Conservation (phyloP, 2,888 invertebrate genomes). For the Sinelater perroti region DNA sequence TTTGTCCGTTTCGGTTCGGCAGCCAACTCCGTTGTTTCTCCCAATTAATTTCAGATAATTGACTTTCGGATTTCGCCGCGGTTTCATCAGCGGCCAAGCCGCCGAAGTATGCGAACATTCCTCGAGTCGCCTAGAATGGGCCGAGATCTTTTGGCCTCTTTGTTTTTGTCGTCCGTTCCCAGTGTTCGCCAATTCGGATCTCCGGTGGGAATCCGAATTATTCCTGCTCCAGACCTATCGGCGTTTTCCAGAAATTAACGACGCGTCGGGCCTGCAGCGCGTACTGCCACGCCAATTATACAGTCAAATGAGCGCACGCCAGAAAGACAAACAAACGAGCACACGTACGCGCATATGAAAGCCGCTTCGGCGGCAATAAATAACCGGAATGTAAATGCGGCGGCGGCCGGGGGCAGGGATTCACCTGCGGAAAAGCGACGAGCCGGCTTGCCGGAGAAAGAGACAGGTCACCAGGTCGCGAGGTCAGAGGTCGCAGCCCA, state of each 20-base stretch:
- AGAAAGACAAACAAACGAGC: constrained; percentile 25
- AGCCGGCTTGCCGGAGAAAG: constrained; percentile 24
- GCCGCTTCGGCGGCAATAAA: constrained; percentile 31
- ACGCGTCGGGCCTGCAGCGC: constrained; percentile 14
- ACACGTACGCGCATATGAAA: constrained; percentile 30
- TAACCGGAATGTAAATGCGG: constrained; percentile 34
- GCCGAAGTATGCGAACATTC: constrained; percentile 26
- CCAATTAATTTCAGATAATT: constrained; percentile 58
- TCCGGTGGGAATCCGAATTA: too few relatives aligned
- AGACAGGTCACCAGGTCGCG: constrained; percentile 39
- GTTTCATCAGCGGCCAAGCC: constrained; percentile 20
- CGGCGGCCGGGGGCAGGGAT: constrained; percentile 32
- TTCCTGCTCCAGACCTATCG: too few relatives aligned
- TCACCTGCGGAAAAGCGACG: constrained; percentile 35
- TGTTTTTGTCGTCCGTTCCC: too few relatives aligned
- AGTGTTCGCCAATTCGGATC: too few relatives aligned
- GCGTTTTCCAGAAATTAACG: too few relatives aligned
- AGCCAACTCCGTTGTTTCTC: constrained; percentile 49
- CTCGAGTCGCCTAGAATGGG: too few relatives aligned
- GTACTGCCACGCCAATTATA: constrained; percentile 30
- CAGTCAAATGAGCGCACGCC: constrained; percentile 32
- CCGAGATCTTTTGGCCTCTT: too few relatives aligned
- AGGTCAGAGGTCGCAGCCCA: constrained; percentile 36
- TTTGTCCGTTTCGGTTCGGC: constrained; percentile 39
- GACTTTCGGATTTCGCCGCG: constrained; percentile 51